Conservation (phyloP, 2,888 invertebrate genomes). For the Laothoe populi region DNA sequence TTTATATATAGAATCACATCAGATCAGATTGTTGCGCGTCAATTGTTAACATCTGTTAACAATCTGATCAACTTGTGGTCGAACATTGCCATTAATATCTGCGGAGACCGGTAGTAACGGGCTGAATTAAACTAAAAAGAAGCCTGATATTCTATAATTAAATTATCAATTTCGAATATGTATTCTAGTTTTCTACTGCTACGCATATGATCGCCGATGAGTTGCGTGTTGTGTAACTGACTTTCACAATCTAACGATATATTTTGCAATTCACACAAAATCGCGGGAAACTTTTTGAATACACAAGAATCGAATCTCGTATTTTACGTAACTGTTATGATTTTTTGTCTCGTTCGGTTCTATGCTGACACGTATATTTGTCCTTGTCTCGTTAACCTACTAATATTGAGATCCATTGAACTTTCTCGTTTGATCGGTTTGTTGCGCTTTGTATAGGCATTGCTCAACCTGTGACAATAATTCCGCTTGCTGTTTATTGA, state of each 20-base stretch:
- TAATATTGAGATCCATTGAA: constrained; percentile 34
- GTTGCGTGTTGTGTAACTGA: constrained; percentile 12
- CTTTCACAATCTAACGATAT: constrained; percentile 24
- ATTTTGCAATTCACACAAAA: constrained; percentile 30
- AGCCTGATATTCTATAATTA: not conserved
- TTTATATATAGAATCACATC: too few species aligned
- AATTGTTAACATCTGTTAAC: too few species aligned
- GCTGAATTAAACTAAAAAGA: not conserved
- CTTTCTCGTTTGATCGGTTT: constrained; percentile 42
- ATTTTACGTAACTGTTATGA: constrained; percentile 43
- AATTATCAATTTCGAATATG: not conserved
- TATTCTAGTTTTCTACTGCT: not conserved
- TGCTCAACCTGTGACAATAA: constrained; percentile 2
- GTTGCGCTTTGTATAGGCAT: constrained; percentile 31
- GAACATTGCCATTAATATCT: too few species aligned
- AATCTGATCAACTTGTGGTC: too few species aligned
- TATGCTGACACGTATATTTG: constrained; percentile 28
- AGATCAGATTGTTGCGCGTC: too few species aligned
- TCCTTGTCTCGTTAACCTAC: constrained; percentile 43
- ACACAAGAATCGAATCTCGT: constrained; percentile 41
- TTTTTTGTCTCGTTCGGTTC: constrained; percentile 35
- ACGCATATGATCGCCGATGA: constrained; percentile 6
- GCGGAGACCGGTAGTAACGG: too few species aligned
- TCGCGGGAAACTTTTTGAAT: constrained; percentile 41
- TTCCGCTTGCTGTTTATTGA: constrained; percentile 1